Base-by-base conservation (phyloP, 1,140 invertebrate species). In the Asbolus verrucosus region DNA sequence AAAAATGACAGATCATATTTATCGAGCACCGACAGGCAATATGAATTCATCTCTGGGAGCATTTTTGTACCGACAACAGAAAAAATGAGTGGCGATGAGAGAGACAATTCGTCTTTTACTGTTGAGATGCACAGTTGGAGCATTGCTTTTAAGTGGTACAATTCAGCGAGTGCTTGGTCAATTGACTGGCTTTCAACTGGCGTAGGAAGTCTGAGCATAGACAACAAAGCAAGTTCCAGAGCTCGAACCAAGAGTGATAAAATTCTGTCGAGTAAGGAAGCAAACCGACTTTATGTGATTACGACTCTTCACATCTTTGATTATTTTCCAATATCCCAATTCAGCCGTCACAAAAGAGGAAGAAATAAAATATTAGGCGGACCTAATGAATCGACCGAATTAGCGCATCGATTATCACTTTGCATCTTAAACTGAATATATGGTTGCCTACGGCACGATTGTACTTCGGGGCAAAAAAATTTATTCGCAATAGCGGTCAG, bases 401-500 rank as follows among this genome's bases (percentile, higher is more conserved):
- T n/a, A n/a, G n/a, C n/a, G n/a, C n/a, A n/a, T n/a, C n/a, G n/a
- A 50, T 50, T 21, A 24, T 50, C 13, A 50, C 21, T 50, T 50
- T 9, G 33, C 16, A 13, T 18, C 21, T 9, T 2, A 50, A 50
- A 50, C 21, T 50, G 43, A 21, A 50, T 50, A 19, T 15, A 50
- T 50, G 33, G 24, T 11, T 36, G 33, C 33, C 33, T 36, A 27
- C 33, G 43, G 16, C 43, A 50, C 43, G 43, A 27, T 50, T 50
- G 43, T 21, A 19, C 21, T 54, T 54, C 13, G 14, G 19, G 21
- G 9, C 21, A n/a, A 11, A 54, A 50, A 50, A 54, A 54, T 54
- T 54, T 54, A 54, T 54, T 54, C 46, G 46, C 8, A 54, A 54
- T 54, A 54, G 46, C 46, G 46, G 46, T 54, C 21, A 54, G 46